These are phyloP conservation scores for Vultur gryphus DNA, from an alignment of 2,797 vertebrate genomes.

Conservation along the genomic window DNA sequence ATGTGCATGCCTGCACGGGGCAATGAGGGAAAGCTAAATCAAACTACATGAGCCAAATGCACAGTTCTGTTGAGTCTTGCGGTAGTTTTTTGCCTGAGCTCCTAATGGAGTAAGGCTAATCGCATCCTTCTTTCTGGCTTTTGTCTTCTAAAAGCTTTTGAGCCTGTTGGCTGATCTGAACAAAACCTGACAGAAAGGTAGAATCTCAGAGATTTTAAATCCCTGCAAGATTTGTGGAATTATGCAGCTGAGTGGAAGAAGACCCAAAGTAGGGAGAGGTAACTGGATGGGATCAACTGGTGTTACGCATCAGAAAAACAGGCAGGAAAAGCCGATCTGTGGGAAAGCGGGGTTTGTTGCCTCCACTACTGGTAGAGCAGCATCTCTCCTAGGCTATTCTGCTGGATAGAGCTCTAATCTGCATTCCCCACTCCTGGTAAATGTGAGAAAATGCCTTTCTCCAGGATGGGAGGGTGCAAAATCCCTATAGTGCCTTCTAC, in stretches of 20 bases:
- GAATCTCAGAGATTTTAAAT: background rate
- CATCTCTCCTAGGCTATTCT: background rate
- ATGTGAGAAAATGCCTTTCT: background rate
- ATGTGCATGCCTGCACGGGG: background rate
- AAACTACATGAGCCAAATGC: background rate
- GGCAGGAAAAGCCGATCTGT: background rate
- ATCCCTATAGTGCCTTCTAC: background rate
- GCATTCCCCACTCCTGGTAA: background rate
- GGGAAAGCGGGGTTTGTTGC: background rate
- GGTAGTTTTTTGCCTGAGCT: background rate
- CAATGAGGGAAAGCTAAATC: background rate
- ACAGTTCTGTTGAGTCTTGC: background rate
- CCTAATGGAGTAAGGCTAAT: background rate
- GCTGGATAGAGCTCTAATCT: background rate
- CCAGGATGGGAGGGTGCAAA: background rate
- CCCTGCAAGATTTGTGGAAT: constrained; percentile 20
- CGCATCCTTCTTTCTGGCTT: background rate
- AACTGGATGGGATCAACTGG: background rate
- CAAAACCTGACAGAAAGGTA: constrained; percentile 3
- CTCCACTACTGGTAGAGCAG: background rate
- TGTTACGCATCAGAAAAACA: background rate
- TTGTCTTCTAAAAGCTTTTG: constrained; percentile 22
- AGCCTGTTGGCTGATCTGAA: background rate
- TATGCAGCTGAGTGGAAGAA: background rate
- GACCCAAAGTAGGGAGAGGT: background rate